These are phyloP conservation scores for Dipodomys stephensi DNA, from an alignment of 2,113 vertebrate species.

Conservation along the genomic window DNA sequence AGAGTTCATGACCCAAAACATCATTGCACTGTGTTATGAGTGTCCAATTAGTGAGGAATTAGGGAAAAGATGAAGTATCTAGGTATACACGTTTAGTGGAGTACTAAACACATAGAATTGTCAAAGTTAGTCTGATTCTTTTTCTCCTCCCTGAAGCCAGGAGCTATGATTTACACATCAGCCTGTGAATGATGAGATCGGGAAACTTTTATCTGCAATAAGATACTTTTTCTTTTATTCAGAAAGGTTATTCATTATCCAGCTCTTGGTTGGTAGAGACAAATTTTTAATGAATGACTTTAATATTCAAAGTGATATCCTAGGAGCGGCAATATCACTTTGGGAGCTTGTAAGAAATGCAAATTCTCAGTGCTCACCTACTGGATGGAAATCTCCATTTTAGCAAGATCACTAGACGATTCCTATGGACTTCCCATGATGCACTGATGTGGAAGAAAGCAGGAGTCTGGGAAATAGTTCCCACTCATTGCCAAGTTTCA, in stretches of 20 bases:
- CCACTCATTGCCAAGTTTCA: not conserved
- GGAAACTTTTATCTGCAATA: not conserved
- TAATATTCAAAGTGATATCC: not conserved
- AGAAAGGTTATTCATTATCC: not conserved
- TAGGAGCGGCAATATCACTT: not conserved
- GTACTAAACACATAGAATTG: not conserved
- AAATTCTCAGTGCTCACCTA: not conserved
- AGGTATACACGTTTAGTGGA: not conserved
- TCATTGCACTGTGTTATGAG: not conserved
- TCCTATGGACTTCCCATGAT: not conserved
- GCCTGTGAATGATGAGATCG: not conserved
- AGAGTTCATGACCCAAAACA: not conserved
- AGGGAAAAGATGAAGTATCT: not conserved
- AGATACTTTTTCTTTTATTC: not conserved
- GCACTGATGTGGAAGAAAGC: not conserved
- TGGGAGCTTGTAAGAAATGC: not conserved
- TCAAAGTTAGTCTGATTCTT: not conserved
- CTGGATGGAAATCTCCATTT: not conserved
- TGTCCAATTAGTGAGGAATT: not conserved
- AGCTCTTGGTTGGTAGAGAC: not conserved
- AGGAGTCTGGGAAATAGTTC: not conserved
- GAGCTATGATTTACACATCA: not conserved
- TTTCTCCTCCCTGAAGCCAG: not conserved
- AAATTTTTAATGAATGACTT: not conserved
- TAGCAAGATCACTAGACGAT: not conserved